These are phyloP conservation scores for Nephrotoma guestfalica DNA, from an alignment of 2,888 invertebrate species.

Conservation along the genomic window DNA sequence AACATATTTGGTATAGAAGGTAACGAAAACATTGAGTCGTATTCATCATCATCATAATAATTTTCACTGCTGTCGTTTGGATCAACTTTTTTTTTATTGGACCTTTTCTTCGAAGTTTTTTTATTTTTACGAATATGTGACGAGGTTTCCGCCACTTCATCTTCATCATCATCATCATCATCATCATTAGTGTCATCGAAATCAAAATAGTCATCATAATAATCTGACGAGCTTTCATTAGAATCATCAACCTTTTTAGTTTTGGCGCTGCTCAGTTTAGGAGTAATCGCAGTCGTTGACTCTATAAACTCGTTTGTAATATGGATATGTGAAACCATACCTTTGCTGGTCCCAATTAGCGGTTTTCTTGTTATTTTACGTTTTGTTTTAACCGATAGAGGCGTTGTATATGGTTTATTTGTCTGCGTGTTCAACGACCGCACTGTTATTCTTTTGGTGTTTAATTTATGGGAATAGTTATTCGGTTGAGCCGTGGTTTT, in stretches of 20 bases:
- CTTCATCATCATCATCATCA: constrained; percentile 14
- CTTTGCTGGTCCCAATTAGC: not conserved
- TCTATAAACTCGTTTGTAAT: constrained; percentile 14
- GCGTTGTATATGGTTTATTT: not conserved
- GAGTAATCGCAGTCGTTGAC: constrained; percentile 4
- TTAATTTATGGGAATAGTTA: not conserved
- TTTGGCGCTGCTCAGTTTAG: not conserved
- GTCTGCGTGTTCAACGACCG: not conserved
- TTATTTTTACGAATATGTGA: not conserved
- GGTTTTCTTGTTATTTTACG: not conserved
- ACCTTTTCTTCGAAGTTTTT: not conserved
- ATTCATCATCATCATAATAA: constrained; percentile 8
- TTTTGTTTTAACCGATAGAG: not conserved
- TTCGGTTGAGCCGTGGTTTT: not conserved
- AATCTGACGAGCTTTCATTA: not conserved
- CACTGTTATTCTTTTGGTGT: not conserved
- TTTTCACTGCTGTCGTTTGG: constrained; percentile 4
- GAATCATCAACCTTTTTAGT: not conserved
- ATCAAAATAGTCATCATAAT: not conserved
- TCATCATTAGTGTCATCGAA: constrained; percentile 11
- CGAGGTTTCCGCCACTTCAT: constrained; percentile 6
- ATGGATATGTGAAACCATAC: constrained; percentile 14
- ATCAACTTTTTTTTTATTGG: not conserved
- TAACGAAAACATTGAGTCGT: not conserved
- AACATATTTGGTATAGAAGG: not conserved